phyloP scores from a whole-genome alignment of 2,888 invertebrate species.

The Acanthococcus lagerstroemiae region DNA sequence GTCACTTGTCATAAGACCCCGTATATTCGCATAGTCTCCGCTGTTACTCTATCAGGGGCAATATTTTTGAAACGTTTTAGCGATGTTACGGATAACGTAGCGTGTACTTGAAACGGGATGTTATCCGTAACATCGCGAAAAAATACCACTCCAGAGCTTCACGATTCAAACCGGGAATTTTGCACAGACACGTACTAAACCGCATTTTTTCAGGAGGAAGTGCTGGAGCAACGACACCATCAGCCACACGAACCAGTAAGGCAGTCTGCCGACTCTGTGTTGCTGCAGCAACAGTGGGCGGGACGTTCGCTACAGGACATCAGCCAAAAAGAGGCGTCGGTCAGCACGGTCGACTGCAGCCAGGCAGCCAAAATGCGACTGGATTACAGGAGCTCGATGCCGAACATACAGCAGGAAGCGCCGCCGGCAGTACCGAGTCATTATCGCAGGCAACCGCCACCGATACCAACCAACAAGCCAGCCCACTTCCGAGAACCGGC shows the following conservation, averaged over 20 bases:
- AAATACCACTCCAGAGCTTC: too few relatives aligned
- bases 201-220: neutral
- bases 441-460: constrained; percentile 31
- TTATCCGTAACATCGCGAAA: too few relatives aligned
- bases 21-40: too few relatives aligned
- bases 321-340: constrained; percentile 38
- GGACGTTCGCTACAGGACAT: constrained; percentile 53
- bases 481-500: constrained; percentile 4
- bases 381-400: constrained; percentile 51
- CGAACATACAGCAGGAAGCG: constrained; percentile 47
- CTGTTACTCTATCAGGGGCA: too few relatives aligned
- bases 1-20: too few relatives aligned
- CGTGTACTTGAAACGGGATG: too few relatives aligned
- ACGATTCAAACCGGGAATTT: too few relatives aligned
- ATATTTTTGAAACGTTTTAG: too few relatives aligned
- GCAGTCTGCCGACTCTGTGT: neutral
- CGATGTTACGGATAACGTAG: too few relatives aligned
- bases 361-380: constrained; percentile 38
- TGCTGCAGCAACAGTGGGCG: constrained; percentile 4
- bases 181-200: too few relatives aligned
- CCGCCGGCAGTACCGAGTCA: neutral
- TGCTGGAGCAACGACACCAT: neutral
- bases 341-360: neutral
- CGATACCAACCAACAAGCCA: constrained; percentile 10
- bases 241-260: neutral